Conservation (phyloP, 1,140 invertebrate species). For the Ectropis grisescens region DNA sequence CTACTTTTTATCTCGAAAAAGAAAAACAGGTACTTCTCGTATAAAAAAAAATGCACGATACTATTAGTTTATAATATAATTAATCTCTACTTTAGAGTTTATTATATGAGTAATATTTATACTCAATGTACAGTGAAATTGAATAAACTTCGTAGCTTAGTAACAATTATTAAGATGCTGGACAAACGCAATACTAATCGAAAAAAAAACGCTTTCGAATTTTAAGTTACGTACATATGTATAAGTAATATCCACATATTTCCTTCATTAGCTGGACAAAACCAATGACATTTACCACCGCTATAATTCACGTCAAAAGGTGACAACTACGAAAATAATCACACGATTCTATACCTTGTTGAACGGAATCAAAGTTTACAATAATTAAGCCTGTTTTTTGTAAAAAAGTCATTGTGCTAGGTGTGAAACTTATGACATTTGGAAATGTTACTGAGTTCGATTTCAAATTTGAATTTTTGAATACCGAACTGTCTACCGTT, state of each 20-base stretch:
- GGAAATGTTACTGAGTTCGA: constrained; percentile 27
- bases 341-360: background rate
- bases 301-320: constrained; percentile 10
- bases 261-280: constrained; percentile 54
- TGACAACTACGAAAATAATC: constrained; percentile 2
- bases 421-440: constrained; percentile 52
- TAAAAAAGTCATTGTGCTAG: constrained; percentile 15
- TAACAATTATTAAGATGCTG: too few relatives aligned
- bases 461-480: constrained; percentile 32
- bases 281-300: constrained; percentile 54
- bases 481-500: constrained; percentile 20
- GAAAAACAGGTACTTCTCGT: too few relatives aligned
- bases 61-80: too few relatives aligned
- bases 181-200: too few relatives aligned
- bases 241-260: constrained; percentile 36
- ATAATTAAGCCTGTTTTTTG: constrained; percentile 1
- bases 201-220: too few relatives aligned
- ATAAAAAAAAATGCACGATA: too few relatives aligned
- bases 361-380: constrained; percentile 5
- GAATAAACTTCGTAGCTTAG: too few relatives aligned
- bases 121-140: too few relatives aligned
- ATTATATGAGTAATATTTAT: too few relatives aligned
- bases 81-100: too few relatives aligned
- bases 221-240: too few relatives aligned
- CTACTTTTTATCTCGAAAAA: too few relatives aligned